phyloP scores from a whole-genome alignment of 2,888 invertebrate genomes.

The Tetragonisca angustula region DNA sequence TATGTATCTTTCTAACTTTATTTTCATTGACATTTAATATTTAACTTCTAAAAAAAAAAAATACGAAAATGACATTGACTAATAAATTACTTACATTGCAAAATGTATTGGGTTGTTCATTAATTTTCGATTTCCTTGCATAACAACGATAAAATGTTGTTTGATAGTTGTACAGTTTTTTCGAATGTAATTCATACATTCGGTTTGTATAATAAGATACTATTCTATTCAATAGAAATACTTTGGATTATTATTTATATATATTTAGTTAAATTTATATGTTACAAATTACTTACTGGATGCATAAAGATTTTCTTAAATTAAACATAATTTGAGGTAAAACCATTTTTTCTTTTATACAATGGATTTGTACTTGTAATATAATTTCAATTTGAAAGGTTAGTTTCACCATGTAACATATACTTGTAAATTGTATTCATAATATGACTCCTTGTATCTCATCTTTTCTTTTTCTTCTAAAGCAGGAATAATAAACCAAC shows the following conservation, averaged over 20 bases:
- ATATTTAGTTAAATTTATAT: not conserved
- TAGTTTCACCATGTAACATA: not conserved
- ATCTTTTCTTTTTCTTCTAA: not conserved
- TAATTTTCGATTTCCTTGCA: not conserved
- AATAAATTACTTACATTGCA: conserved; percentile 5
- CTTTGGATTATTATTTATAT: not conserved
- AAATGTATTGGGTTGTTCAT: not conserved
- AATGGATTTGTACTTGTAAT: not conserved
- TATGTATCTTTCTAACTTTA: not conserved
- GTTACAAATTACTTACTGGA: conserved; percentile 31
- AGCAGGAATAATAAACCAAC: not conserved
- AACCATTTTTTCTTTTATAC: not conserved
- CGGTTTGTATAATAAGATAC: not conserved
- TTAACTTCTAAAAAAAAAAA: not conserved
- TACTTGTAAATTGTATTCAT: not conserved
- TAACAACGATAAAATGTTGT: not conserved
- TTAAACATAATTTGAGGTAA: not conserved
- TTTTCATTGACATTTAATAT: too few species aligned
- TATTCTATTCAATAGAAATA: conserved; percentile 18
- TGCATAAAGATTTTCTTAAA: not conserved
- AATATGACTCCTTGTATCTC: not conserved
- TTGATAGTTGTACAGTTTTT: not conserved
- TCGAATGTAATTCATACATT: not conserved
- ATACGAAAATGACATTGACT: not conserved
- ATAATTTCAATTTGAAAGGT: not conserved